Conservation (phyloP, 37 sponge, comb jelly and placozoan genomes). For the Axinella damicornis region DNA sequence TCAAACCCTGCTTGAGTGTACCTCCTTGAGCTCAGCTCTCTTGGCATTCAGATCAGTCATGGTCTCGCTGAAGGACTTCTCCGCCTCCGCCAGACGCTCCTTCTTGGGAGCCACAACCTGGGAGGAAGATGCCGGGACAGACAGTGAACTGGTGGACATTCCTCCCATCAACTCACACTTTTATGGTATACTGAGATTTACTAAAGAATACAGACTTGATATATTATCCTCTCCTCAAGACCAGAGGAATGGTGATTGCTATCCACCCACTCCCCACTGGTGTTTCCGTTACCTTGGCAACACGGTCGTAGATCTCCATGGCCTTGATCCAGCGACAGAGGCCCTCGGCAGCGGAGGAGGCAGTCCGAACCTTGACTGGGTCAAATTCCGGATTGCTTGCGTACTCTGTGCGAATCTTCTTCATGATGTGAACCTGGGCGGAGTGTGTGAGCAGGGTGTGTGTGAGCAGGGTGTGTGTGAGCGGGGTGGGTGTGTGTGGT, state of each 20-base stretch:
- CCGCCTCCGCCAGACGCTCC: conserved; percentile 84
- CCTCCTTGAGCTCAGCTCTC: conserved; percentile 93
- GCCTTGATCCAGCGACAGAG: conserved; percentile 95
- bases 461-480: not conserved
- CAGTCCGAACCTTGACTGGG: conserved; percentile 92
- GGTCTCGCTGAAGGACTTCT: conserved; percentile 84
- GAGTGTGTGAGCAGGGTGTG: not conserved
- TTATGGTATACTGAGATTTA: too few species aligned
- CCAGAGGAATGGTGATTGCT: too few species aligned
- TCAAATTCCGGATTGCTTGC: conserved; percentile 93
- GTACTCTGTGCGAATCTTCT: conserved; percentile 92
- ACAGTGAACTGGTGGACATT: too few species aligned
- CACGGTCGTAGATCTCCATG: conserved; percentile 99
- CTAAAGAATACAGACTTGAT: too few species aligned
- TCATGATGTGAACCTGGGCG: conserved; percentile 83
- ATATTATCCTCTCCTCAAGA: too few species aligned
- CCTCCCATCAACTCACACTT: too few species aligned
- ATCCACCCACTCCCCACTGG: too few species aligned
- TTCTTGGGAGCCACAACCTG: conserved; percentile 99
- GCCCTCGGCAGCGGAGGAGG: conserved; percentile 99
- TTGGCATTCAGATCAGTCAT: conserved; percentile 90
- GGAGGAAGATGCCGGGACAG: not conserved
- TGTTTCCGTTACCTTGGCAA: conserved; percentile 81
- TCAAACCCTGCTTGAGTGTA: not conserved
- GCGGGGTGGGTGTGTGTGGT: too few species aligned